These are phyloP conservation scores for Phaethon lepturus DNA, from an alignment of 2,113 vertebrate genomes.

Conservation along the genomic window DNA sequence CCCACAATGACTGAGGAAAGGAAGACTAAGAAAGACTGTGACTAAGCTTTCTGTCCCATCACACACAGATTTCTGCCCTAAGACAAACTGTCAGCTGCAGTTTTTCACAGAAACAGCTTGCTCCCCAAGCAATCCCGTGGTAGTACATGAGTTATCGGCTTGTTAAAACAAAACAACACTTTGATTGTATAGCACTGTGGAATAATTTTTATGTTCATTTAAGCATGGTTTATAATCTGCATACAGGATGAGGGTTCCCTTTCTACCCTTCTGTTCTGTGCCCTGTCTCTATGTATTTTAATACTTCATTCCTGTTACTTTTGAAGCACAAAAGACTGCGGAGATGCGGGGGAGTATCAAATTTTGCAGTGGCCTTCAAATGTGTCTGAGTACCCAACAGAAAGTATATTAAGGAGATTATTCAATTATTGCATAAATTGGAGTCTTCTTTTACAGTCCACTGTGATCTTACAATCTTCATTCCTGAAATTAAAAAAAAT, in stretches of 20 bases:
- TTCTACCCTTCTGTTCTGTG: neutral
- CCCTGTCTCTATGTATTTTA: neutral
- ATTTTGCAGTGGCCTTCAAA: neutral
- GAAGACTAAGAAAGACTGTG: neutral
- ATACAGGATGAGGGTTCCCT: neutral
- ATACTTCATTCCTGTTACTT: neutral
- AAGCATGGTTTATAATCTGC: neutral
- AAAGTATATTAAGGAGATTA: constrained; percentile 14
- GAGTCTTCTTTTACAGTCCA: neutral
- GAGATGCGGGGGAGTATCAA: neutral
- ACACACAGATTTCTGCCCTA: neutral
- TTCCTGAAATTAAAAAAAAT: neutral
- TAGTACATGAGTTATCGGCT: neutral
- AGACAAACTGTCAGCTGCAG: neutral
- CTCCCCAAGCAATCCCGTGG: neutral
- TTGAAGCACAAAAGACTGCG: fast-evolving
- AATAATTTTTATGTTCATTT: neutral
- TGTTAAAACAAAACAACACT: neutral
- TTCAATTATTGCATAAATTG: constrained; percentile 35
- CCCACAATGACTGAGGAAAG: neutral
- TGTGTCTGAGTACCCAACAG: neutral
- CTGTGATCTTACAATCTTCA: neutral
- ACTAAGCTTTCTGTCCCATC: neutral
- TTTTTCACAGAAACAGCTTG: neutral
- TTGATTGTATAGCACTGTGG: neutral